Conservation (phyloP, 2,888 invertebrate species). For the Oxystoma pomonae region DNA sequence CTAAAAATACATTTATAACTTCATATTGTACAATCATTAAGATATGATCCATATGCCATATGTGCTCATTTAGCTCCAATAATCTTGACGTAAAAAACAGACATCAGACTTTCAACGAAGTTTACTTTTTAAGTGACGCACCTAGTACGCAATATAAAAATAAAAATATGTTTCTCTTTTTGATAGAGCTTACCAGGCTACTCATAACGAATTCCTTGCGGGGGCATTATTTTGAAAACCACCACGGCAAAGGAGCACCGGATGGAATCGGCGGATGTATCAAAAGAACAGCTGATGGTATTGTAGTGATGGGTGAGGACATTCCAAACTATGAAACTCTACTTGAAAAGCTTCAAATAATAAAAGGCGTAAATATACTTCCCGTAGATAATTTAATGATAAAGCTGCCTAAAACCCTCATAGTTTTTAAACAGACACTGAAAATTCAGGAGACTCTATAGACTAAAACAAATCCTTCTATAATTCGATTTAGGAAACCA, state of each 20-base stretch:
- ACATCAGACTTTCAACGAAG: background rate
- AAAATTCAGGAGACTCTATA: conserved; percentile 3
- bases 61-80: conserved; percentile 2
- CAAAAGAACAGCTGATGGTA: conserved; percentile 9
- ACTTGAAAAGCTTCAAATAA: background rate
- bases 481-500: conserved; percentile 1
- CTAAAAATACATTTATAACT: background rate
- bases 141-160: background rate
- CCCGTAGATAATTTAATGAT: background rate
- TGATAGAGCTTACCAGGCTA: background rate
- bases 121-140: conserved; percentile 7
- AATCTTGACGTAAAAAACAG: conserved; percentile 3
- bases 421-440: background rate
- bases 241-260: conserved; percentile 19
- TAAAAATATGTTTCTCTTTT: background rate
- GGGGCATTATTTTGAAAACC: conserved; percentile 17
- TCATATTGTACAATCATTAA: conserved; percentile 7
- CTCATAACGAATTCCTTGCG: conserved; percentile 4
- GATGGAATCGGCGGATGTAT: conserved; percentile 15
- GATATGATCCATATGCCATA: conserved; percentile 3
- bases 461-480: background rate
- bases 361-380: background rate
- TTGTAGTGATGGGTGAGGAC: background rate
- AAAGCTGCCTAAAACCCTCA: background rate
- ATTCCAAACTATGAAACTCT: background rate